Evolutionary conservation across 1,140 invertebrate genomes (phyloP).

Genomic region (Geopemphigus sp.): DNA sequence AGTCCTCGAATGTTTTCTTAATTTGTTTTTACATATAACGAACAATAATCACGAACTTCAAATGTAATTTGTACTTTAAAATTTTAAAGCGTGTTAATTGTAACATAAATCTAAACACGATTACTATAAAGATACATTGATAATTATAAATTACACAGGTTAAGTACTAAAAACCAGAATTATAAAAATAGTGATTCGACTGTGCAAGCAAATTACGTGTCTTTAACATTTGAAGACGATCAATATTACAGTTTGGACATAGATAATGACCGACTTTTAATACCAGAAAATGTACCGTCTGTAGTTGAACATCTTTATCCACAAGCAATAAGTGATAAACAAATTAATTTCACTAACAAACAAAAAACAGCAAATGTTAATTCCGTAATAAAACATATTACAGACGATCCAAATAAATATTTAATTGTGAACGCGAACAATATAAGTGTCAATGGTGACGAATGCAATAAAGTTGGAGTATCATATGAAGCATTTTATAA

Average conservation of each 20-base stretch:
- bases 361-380: background rate
- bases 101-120: no score
- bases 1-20: no score
- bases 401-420: slow-evolving; percentile 55
- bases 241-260: slow-evolving; percentile 30
- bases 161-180: background rate
- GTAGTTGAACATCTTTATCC: slow-evolving; percentile 19
- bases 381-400: slow-evolving; percentile 2
- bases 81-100: no score
- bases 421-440: slow-evolving; percentile 8
- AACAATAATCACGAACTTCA: no score
- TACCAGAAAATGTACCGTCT: background rate
- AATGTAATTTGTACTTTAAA: no score
- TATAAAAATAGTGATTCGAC: background rate
- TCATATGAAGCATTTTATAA: slow-evolving; percentile 58
- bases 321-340: slow-evolving; percentile 4
- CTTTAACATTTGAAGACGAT: slow-evolving; percentile 1
- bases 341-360: background rate
- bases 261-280: slow-evolving; percentile 17
- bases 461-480: slow-evolving; percentile 59
- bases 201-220: background rate
- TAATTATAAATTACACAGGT: background rate
- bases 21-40: no score
- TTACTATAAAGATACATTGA: no score
- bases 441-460: slow-evolving; percentile 53